These are phyloP conservation scores for Eugnorisma glareosa DNA, from an alignment of 2,888 invertebrate species.

Conservation along the genomic window DNA sequence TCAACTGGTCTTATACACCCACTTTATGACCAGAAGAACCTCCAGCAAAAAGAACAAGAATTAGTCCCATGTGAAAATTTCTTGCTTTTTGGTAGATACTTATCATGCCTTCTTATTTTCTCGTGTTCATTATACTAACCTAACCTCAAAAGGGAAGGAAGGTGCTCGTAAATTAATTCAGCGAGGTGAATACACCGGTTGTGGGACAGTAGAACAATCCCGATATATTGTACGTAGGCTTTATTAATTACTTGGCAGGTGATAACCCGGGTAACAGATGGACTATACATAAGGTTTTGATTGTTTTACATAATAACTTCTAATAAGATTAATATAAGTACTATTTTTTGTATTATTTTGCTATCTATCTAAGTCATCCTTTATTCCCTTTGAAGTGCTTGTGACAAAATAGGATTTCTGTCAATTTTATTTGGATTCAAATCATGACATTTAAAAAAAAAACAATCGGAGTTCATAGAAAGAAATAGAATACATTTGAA, in stretches of 20 bases:
- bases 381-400: neutral
- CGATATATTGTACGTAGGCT: conserved; percentile 39
- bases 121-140: conserved; percentile 30
- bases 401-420: neutral
- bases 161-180: conserved; percentile 58
- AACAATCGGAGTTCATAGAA: neutral
- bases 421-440: too few relatives aligned
- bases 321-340: neutral
- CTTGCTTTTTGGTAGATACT: neutral
- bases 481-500: neutral
- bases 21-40: too few relatives aligned
- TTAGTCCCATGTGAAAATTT: neutral
- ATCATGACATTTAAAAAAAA: neutral
- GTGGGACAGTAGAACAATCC: conserved; percentile 57
- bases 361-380: neutral
- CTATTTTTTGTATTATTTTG: neutral
- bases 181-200: conserved; percentile 60
- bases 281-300: neutral
- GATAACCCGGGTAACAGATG: conserved; percentile 33
- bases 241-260: conserved; percentile 54
- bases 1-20: neutral
- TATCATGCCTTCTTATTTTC: conserved; percentile 6
- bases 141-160: conserved; percentile 34
- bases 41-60: neutral
- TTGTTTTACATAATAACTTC: neutral